Percentiles rank a stretch among this genome's conserved stretches.
These are phyloP conservation scores for Helicoverpa assulta DNA, from an alignment of 2,888 invertebrate genomes.

Conservation along the genomic window DNA sequence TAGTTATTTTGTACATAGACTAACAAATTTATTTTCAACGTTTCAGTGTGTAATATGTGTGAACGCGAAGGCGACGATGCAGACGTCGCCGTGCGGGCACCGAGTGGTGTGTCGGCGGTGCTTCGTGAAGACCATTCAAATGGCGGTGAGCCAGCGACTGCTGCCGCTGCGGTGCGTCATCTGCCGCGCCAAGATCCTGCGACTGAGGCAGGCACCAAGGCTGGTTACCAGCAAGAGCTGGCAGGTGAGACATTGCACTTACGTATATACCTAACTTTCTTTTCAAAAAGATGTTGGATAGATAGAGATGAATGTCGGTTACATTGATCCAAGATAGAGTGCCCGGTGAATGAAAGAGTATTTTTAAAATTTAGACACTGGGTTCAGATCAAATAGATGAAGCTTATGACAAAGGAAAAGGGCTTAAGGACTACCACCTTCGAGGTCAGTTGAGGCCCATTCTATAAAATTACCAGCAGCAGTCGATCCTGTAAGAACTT, in stretches of 20 bases:
- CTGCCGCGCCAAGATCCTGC: slow-evolving; percentile 96
- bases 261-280: too few species aligned
- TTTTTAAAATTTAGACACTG: too few species aligned
- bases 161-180: slow-evolving; percentile 98
- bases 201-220: slow-evolving; percentile 93
- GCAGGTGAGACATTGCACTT: slow-evolving; percentile 79
- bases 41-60: slow-evolving; percentile 98
- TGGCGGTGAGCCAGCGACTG: slow-evolving; percentile 97
- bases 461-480: too few species aligned
- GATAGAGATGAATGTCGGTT: too few species aligned
- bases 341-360: too few species aligned
- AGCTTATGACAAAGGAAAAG: too few species aligned
- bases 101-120: slow-evolving; percentile 98
- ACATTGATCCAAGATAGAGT: too few species aligned
- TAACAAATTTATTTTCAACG: background rate
- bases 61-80: slow-evolving; percentile 98
- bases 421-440: too few species aligned
- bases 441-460: too few species aligned
- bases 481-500: too few species aligned
- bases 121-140: slow-evolving; percentile 99
- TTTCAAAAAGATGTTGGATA: too few species aligned
- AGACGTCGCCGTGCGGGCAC: slow-evolving; percentile 98
- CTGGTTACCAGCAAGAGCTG: slow-evolving; percentile 89
- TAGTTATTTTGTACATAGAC: background rate
- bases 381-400: too few species aligned